phyloP scores from a whole-genome alignment of 2,888 invertebrate species.

The Cerastis rubricosa region DNA sequence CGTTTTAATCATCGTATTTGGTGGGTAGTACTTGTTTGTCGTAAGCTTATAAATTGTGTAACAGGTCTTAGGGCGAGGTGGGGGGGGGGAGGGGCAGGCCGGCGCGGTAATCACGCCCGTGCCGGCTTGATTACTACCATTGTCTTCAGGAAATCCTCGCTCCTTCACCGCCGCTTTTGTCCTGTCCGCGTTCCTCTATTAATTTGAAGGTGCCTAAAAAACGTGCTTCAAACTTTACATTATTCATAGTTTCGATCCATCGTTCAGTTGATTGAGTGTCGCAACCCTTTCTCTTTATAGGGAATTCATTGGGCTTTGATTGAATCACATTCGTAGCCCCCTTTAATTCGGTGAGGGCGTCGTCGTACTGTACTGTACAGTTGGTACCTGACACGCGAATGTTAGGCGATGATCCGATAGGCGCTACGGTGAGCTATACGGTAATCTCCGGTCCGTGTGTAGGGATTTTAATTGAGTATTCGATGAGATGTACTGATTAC shows the following conservation, averaged over 20 bases:
- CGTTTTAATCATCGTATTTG: conserved; percentile 60
- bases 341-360: conserved; percentile 75
- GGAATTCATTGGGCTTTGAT: conserved; percentile 77
- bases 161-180: conserved; percentile 81
- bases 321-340: conserved; percentile 79
- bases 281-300: conserved; percentile 74
- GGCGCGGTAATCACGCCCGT: conserved; percentile 76
- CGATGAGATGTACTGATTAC: conserved; percentile 80
- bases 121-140: conserved; percentile 83
- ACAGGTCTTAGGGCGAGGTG: conserved; percentile 58
- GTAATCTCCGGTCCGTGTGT: conserved; percentile 81
- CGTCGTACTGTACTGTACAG: conserved; percentile 64
- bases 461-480: conserved; percentile 83
- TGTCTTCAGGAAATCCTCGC: conserved; percentile 83
- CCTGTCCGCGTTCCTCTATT: conserved; percentile 70
- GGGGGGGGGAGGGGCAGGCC: conserved; percentile 46
- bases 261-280: conserved; percentile 69
- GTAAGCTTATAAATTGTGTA: conserved; percentile 80
- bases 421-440: conserved; percentile 68
- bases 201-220: conserved; percentile 75
- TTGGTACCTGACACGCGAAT: conserved; percentile 74
- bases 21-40: conserved; percentile 72
- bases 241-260: conserved; percentile 63
- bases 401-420: conserved; percentile 78
- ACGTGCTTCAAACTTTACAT: conserved; percentile 69